These are phyloP conservation scores for Ectobius pallidus DNA, from an alignment of 2,888 invertebrate genomes.

Conservation along the genomic window DNA sequence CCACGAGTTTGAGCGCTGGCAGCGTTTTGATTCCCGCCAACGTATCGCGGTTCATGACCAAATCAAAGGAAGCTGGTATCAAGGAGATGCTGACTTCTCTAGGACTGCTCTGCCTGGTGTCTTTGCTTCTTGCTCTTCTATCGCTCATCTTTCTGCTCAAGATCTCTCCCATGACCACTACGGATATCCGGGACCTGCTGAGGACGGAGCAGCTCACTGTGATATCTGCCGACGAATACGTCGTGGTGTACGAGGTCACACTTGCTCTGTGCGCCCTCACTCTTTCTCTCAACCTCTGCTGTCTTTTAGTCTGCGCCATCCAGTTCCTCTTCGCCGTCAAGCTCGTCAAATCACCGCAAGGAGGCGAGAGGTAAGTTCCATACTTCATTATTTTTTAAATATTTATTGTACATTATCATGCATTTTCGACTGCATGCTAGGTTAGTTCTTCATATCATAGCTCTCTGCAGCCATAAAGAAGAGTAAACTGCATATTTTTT, in stretches of 20 bases:
- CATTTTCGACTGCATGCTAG: too few relatives aligned
- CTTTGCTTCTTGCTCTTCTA: conserved; percentile 79
- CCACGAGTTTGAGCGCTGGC: conserved; percentile 40
- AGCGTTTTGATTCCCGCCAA: conserved; percentile 39
- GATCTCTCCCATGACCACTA: conserved; percentile 71
- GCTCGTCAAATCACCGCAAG: conserved; percentile 84
- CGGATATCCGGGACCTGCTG: conserved; percentile 60
- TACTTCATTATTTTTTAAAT: neutral
- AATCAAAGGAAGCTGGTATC: conserved; percentile 64
- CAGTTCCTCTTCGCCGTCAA: conserved; percentile 94
- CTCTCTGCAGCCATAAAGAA: too few relatives aligned
- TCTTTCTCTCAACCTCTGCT: conserved; percentile 86
- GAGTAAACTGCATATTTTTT: too few relatives aligned
- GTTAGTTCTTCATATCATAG: neutral
- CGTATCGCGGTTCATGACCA: conserved; percentile 42
- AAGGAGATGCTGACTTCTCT: conserved; percentile 84
- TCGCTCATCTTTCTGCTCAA: conserved; percentile 85
- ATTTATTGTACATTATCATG: too few relatives aligned
- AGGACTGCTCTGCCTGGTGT: conserved; percentile 84
- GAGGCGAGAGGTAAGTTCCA: conserved; percentile 67
- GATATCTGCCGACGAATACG: conserved; percentile 78
- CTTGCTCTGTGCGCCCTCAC: conserved; percentile 88
- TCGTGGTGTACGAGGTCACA: conserved; percentile 90
- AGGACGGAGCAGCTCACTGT: conserved; percentile 62
- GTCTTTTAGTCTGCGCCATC: conserved; percentile 90